Conservation (phyloP, 2,888 invertebrate species). For the Phaedon cochleariae region DNA sequence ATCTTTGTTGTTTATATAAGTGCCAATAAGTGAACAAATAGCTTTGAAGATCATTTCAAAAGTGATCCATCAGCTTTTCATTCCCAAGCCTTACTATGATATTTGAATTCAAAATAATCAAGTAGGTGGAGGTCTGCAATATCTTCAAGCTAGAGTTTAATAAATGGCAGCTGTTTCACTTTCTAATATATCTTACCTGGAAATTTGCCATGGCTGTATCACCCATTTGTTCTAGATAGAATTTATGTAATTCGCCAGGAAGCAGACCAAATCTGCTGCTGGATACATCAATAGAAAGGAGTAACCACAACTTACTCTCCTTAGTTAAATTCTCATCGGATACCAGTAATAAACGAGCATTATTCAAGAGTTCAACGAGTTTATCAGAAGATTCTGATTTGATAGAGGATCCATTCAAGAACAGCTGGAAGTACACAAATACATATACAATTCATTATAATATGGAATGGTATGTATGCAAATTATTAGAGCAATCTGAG, state of each 20-base stretch:
- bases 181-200: slow-evolving; percentile 47
- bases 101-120: too few species aligned
- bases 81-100: too few species aligned
- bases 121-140: neutral
- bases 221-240: slow-evolving; percentile 59
- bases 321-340: slow-evolving; percentile 54
- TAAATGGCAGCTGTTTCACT: neutral
- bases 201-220: slow-evolving; percentile 54
- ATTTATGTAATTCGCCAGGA: slow-evolving; percentile 55
- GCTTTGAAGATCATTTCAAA: too few species aligned
- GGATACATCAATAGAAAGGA: slow-evolving; percentile 60
- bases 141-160: neutral
- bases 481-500: too few species aligned
- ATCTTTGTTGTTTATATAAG: too few species aligned
- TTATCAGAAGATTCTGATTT: slow-evolving; percentile 49
- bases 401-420: slow-evolving; percentile 56
- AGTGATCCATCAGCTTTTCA: too few species aligned
- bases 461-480: too few species aligned
- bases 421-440: slow-evolving; percentile 53
- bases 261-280: slow-evolving; percentile 57
- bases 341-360: slow-evolving; percentile 54
- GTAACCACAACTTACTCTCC: slow-evolving; percentile 57
- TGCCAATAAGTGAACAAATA: too few species aligned
- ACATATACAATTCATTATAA: too few species aligned
- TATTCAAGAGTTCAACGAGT: slow-evolving; percentile 55